Percentiles rank a stretch among this genome's conserved stretches.
These are phyloP conservation scores for Elegia similella DNA, from an alignment of 2,888 invertebrate species.

Conservation along the genomic window DNA sequence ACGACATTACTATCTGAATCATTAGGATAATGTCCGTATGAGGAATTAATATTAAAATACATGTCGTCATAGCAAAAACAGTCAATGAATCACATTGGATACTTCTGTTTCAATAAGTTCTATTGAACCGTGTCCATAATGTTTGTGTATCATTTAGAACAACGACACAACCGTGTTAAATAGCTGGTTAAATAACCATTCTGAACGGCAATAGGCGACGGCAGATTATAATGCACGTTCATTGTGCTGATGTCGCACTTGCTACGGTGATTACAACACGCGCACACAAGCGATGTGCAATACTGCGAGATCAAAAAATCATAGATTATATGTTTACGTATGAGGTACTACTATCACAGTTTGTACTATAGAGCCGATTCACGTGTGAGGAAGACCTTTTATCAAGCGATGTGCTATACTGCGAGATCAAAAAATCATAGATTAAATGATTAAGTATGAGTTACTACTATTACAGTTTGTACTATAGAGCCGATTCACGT, in stretches of 20 bases:
- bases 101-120: not conserved
- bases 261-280: constrained; percentile 22
- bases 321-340: no score
- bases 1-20: no score
- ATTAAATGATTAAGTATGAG: no score
- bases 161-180: constrained; percentile 12
- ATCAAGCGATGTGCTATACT: no score
- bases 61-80: not conserved
- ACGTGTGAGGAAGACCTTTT: no score
- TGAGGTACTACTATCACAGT: no score
- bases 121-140: not conserved
- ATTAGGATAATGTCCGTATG: not conserved
- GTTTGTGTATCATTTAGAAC: not conserved
- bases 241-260: constrained; percentile 31
- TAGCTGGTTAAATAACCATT: constrained; percentile 18
- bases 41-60: not conserved
- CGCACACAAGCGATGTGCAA: constrained; percentile 21
- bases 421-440: no score
- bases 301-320: not conserved
- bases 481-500: no score
- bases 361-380: no score
- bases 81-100: not conserved
- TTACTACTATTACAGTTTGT: no score
- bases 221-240: constrained; percentile 30
- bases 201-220: constrained; percentile 23